Conservation (phyloP, 2,888 invertebrate genomes). For the Lasioglossum vierecki region DNA sequence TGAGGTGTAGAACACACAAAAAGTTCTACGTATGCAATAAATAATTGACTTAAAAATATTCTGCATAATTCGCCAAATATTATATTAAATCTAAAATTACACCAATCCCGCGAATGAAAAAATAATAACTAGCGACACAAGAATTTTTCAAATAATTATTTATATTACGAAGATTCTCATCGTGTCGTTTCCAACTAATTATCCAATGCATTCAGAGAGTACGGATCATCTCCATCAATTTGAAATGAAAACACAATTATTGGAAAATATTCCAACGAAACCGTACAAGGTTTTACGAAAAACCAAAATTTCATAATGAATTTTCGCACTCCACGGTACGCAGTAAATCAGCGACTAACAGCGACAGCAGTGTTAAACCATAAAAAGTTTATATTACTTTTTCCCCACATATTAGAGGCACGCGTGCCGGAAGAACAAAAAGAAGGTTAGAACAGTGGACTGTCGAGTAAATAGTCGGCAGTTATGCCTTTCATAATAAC, state of each 20-base stretch:
- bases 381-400: background rate
- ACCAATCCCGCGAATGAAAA: background rate
- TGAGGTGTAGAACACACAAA: background rate
- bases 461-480: background rate
- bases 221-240: background rate
- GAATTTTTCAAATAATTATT: background rate
- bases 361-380: background rate
- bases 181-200: background rate
- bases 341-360: background rate
- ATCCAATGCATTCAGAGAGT: background rate
- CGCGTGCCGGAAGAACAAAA: slow-evolving; percentile 5
- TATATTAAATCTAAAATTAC: background rate
- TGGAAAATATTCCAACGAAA: background rate
- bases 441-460: background rate
- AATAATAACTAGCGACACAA: background rate
- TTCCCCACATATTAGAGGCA: background rate
- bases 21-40: background rate
- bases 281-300: background rate
- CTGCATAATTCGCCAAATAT: background rate
- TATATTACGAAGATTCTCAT: background rate
- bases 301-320: background rate
- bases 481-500: background rate
- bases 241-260: background rate
- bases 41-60: background rate
- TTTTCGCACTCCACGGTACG: background rate